Evolutionary conservation across 2,113 vertebrate genomes (phyloP).

Genomic region (Hirundichthys speculiger): DNA sequence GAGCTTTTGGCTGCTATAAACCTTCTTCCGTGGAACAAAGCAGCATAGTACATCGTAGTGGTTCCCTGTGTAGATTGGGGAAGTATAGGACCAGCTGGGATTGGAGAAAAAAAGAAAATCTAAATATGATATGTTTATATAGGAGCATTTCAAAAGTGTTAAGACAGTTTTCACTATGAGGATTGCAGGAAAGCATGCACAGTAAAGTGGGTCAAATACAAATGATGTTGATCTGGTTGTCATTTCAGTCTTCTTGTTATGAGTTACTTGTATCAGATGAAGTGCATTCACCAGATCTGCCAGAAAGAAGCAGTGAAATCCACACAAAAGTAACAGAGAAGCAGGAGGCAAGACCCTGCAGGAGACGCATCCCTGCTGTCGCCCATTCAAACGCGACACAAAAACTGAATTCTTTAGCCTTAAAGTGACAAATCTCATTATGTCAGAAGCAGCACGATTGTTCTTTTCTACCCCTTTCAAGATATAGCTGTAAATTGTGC

Average conservation of each 20-base stretch:
- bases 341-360: slow-evolving; percentile 66
- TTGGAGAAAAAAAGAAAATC: not conserved
- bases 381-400: slow-evolving; percentile 40
- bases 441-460: slow-evolving; percentile 8
- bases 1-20: slow-evolving; percentile 48
- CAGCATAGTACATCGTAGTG: slow-evolving; percentile 12
- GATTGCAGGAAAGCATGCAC: not conserved
- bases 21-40: slow-evolving; percentile 35
- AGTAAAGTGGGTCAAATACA: slow-evolving; percentile 47
- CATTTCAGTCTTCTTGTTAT: slow-evolving; percentile 14
- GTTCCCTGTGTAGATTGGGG: slow-evolving; percentile 7
- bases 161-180: slow-evolving; percentile 17
- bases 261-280: slow-evolving; percentile 32
- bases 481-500: slow-evolving; percentile 2
- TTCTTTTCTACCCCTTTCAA: slow-evolving; percentile 16
- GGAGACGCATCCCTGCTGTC: slow-evolving; percentile 64
- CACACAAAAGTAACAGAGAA: slow-evolving; percentile 41
- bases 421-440: slow-evolving; percentile 49
- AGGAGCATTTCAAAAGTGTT: slow-evolving; percentile 13
- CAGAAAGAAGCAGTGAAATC: slow-evolving; percentile 30
- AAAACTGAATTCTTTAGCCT: slow-evolving; percentile 43
- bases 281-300: too few relatives aligned
- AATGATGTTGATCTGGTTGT: slow-evolving; percentile 5
- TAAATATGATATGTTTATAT: slow-evolving; percentile 9
- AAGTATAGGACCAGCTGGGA: slow-evolving; percentile 5